These are phyloP conservation scores for Sinocyclocheilus rhinocerous DNA, from an alignment of 2,113 vertebrate genomes.

Conservation along the genomic window DNA sequence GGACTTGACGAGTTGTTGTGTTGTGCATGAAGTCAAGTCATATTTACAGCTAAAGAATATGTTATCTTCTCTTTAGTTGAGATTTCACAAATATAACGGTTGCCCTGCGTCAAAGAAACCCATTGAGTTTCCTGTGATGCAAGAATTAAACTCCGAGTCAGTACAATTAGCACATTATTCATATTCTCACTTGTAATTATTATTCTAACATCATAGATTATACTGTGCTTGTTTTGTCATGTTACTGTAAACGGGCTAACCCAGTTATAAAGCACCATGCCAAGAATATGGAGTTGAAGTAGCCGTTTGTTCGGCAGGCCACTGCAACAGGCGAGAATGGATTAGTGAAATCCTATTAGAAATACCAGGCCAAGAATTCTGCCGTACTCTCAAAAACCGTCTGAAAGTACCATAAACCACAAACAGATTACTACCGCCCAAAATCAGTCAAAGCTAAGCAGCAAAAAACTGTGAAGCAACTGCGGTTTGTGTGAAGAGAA, in stretches of 20 bases:
- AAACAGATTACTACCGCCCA: neutral
- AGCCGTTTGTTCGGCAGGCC: conserved; percentile 11
- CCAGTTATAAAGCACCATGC: neutral
- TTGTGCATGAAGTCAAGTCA: neutral
- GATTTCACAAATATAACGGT: neutral
- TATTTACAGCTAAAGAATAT: neutral
- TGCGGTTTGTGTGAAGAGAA: too few relatives aligned
- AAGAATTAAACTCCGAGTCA: neutral
- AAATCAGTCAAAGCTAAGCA: neutral
- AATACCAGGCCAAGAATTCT: conserved; percentile 38
- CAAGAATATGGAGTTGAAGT: conserved; percentile 15
- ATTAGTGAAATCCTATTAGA: conserved; percentile 37
- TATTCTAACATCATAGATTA: conserved; percentile 19
- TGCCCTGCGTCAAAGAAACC: neutral
- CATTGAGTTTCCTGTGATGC: conserved; percentile 1
- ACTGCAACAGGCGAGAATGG: neutral
- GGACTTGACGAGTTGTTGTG: neutral
- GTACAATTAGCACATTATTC: conserved; percentile 15
- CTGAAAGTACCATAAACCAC: neutral
- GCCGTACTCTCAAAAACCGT: neutral
- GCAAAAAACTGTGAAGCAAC: neutral
- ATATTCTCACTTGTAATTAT: neutral
- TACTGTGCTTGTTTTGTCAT: conserved; percentile 24
- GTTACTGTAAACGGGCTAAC: conserved; percentile 12
- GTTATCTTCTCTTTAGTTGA: neutral